phyloP scores from a whole-genome alignment of 2,888 invertebrate species.

The Diabrotica balteata region DNA sequence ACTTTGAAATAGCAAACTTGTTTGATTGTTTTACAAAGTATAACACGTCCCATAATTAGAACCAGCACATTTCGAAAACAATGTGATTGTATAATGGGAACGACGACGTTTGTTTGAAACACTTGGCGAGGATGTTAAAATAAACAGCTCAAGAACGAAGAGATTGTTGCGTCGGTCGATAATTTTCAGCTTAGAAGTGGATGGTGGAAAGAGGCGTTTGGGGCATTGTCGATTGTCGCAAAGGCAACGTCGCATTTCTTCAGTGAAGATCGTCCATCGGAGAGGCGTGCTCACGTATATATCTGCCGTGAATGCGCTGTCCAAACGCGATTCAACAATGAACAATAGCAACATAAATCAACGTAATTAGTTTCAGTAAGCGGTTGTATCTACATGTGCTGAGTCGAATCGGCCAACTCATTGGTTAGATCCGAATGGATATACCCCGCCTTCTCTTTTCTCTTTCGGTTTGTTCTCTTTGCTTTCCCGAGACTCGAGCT shows the following conservation, averaged over 20 bases:
- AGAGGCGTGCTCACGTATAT: slow-evolving; percentile 58
- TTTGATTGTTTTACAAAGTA: too few relatives aligned
- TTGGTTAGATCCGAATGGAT: slow-evolving; percentile 67
- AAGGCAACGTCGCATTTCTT: slow-evolving; percentile 21
- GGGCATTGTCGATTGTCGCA: too few relatives aligned
- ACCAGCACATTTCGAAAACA: too few relatives aligned
- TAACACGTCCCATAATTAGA: too few relatives aligned
- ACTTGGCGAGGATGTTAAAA: too few relatives aligned
- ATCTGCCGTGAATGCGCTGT: slow-evolving; percentile 56
- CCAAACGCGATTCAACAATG: slow-evolving; percentile 76
- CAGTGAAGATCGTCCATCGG: slow-evolving; percentile 34
- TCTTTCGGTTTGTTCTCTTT: slow-evolving; percentile 10
- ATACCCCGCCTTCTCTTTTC: slow-evolving; percentile 64
- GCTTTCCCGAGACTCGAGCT: not conserved
- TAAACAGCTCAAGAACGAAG: too few relatives aligned
- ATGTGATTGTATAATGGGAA: too few relatives aligned
- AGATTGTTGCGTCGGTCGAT: too few relatives aligned
- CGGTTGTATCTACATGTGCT: slow-evolving; percentile 61
- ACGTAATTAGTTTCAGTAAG: slow-evolving; percentile 85
- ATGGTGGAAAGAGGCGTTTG: too few relatives aligned
- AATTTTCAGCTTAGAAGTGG: too few relatives aligned
- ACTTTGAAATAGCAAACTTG: too few relatives aligned
- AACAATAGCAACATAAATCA: slow-evolving; percentile 90
- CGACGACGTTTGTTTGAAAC: too few relatives aligned
- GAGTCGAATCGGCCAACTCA: slow-evolving; percentile 68